A percentile compares a stretch with the other conserved stretches of the same genome.
Conservation (phyloP, 2,888 invertebrate genomes). For the Nemotelus pantherinus region DNA sequence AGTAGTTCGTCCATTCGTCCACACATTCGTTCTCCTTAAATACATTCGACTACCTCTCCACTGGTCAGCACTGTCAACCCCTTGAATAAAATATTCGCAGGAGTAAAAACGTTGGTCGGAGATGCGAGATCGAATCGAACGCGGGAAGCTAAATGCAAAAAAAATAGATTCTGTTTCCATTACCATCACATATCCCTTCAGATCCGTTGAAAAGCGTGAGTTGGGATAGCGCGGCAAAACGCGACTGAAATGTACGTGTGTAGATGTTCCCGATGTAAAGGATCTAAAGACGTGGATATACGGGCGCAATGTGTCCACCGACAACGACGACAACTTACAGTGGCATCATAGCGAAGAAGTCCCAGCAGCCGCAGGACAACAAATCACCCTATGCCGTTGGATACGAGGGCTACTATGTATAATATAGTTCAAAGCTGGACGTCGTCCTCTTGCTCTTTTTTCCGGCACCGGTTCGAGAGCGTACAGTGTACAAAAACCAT, state of each 20-base stretch:
- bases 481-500: constrained; percentile 51
- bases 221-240: constrained; percentile 32
- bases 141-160: constrained; percentile 12
- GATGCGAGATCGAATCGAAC: constrained; percentile 30
- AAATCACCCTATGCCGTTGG: constrained; percentile 49
- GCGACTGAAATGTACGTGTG: constrained; percentile 4
- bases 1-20: constrained; percentile 31
- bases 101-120: constrained; percentile 26
- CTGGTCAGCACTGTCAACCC: constrained; percentile 40
- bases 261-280: not conserved
- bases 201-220: constrained; percentile 23
- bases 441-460: constrained; percentile 1
- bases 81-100: constrained; percentile 43
- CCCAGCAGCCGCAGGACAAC: constrained; percentile 48
- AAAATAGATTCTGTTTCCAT: constrained; percentile 22
- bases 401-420: constrained; percentile 21
- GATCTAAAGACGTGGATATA: constrained; percentile 36
- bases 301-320: constrained; percentile 38
- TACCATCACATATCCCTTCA: constrained; percentile 28
- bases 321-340: not conserved
- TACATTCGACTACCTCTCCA: constrained; percentile 30
- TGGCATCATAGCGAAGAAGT: constrained; percentile 16
- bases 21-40: constrained; percentile 28
- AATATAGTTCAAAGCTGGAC: constrained; percentile 22
- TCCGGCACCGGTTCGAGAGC: not conserved